Base-by-base conservation (phyloP, 2,113 vertebrate species). In the Petroica traversi region DNA sequence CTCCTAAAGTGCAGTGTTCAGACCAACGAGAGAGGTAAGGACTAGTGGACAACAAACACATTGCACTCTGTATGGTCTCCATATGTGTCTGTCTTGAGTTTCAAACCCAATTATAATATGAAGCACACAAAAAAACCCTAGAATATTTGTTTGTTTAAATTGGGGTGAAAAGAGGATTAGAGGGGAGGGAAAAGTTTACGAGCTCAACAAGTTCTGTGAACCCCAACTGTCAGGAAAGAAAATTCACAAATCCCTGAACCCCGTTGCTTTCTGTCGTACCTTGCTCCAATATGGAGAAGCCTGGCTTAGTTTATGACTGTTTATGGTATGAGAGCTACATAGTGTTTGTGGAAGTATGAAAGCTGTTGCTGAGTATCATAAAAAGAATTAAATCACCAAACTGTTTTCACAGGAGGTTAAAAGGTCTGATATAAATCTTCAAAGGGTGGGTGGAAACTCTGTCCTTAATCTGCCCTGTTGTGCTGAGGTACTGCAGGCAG, bases 331-430 rank as follows among this genome's bases (percentile, higher is more conserved):
- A 75, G 54, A 72, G 41, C 72, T 69, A 51, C 45, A 58, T 6
- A 33, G 59, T 80, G 68, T 76, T 61, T 93, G 43, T 85, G 77
- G 90, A 74, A 93, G n/a, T 91, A 89, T 82, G 94, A 97, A 95
- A 97, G 81, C 92, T 94, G 59, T 46, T 57, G 82, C 20, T 48
- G 85, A 81, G 5, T 85, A 67, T 80, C 74, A 86, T 86, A 87
- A 96, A 97, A 98, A 96, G 41, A 89, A 92, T 96, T 88, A 88
- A 89, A 94, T 58, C 55, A 48, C 41, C 29, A 72, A 92, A 92
- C 74, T 83, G 46, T 66, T 96, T 97, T 91, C 72, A 75, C 48
- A 82, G 48, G 38, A 66, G 92, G 92, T 94, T 89, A 93, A 91
- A 89, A 92, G 84, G 76, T 73, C 92, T 93, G 40, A 73, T 18